Evolutionary conservation across 2,113 vertebrate species (phyloP).

Genomic region (Formicarius rufipectus): DNA sequence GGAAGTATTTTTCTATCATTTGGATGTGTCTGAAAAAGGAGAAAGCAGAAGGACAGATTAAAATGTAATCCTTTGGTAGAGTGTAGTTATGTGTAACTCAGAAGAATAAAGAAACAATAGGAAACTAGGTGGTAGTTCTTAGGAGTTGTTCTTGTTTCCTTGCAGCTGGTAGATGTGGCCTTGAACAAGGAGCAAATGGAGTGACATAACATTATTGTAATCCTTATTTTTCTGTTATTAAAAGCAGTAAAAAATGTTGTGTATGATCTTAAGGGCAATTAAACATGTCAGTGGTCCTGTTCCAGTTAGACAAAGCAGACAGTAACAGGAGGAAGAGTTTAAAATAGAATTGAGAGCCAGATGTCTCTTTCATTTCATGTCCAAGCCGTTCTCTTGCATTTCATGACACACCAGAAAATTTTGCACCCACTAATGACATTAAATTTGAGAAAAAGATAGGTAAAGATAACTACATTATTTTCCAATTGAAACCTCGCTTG

Average conservation of each 20-base stretch:
- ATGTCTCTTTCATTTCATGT: background rate
- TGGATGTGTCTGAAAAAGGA: background rate
- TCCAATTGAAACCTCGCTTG: background rate
- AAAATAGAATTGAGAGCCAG: background rate
- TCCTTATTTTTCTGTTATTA: background rate
- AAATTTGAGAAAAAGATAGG: background rate
- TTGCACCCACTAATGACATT: background rate
- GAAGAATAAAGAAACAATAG: background rate
- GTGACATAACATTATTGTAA: background rate
- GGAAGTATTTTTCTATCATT: background rate
- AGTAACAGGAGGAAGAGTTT: background rate
- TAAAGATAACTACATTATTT: background rate
- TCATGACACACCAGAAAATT: background rate
- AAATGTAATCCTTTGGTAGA: background rate
- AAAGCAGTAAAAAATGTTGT: background rate
- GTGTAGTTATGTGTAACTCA: background rate
- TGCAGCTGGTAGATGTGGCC: background rate
- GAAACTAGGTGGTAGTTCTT: background rate
- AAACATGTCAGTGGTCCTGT: background rate
- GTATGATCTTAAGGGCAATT: background rate
- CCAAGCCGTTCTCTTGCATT: background rate
- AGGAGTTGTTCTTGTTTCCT: background rate
- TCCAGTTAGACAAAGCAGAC: background rate
- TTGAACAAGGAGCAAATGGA: background rate
- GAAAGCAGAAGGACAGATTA: background rate